Evolutionary conservation across 2,797 vertebrate genomes (phyloP).

Genomic region (Coreius guichenoti): DNA sequence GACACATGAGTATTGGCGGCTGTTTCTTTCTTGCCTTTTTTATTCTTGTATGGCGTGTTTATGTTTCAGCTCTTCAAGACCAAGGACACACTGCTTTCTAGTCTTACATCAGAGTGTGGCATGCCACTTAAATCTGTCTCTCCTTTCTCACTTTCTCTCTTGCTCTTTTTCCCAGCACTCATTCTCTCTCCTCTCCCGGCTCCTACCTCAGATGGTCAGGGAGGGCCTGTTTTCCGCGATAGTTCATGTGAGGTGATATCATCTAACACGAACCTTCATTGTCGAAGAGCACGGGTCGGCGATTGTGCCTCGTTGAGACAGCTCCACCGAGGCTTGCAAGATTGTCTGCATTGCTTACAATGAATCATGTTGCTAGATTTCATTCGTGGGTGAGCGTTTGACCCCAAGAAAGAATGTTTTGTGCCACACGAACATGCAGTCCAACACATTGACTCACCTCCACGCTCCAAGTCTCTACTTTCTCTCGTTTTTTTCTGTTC

Average conservation of each 20-base stretch:
- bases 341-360: conserved; percentile 78
- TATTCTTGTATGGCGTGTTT: conserved; percentile 20
- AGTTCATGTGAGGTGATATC: conserved; percentile 77
- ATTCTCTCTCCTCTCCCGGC: neutral
- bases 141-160: conserved; percentile 13
- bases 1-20: neutral
- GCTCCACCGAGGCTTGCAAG: conserved; percentile 82
- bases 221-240: conserved; percentile 42
- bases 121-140: conserved; percentile 21
- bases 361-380: conserved; percentile 79
- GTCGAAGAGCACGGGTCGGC: conserved; percentile 36
- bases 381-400: conserved; percentile 78
- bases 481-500: conserved; percentile 50
- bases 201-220: conserved; percentile 9
- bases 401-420: conserved; percentile 69
- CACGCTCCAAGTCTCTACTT: neutral
- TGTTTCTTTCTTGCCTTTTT: conserved; percentile 9
- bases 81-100: conserved; percentile 44
- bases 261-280: conserved; percentile 50
- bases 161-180: conserved; percentile 2
- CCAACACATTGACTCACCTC: conserved; percentile 21
- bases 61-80: conserved; percentile 18
- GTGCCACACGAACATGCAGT: conserved; percentile 25
- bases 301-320: conserved; percentile 78
- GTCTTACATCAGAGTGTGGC: conserved; percentile 22